Evolutionary conservation across 2,113 vertebrate genomes (phyloP).

Genomic region (Chloropsis cyanopogon): DNA sequence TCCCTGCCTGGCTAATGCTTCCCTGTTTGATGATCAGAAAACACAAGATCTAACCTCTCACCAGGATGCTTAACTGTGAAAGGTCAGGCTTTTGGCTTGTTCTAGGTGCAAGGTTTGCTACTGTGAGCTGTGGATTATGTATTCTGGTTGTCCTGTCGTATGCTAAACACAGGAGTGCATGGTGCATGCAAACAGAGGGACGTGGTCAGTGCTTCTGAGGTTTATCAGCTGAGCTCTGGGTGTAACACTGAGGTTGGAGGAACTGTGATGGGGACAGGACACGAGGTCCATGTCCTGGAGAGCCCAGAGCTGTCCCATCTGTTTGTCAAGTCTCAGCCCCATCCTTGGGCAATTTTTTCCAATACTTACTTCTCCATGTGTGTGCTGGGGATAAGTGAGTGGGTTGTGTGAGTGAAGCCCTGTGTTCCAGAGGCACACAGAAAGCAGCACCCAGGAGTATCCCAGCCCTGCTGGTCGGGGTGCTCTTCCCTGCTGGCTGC

Average conservation of each 20-base stretch:
- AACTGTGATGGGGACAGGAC: neutral
- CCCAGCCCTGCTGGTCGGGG: fast-evolving
- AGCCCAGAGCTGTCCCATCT: neutral
- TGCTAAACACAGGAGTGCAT: neutral
- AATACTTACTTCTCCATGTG: fast-evolving
- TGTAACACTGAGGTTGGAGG: neutral
- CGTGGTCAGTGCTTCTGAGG: fast-evolving
- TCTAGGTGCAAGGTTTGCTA: neutral
- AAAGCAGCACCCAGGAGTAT: neutral
- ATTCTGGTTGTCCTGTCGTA: neutral
- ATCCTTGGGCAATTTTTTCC: neutral
- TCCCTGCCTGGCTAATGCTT: conserved; percentile 41
- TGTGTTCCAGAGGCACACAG: neutral
- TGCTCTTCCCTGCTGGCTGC: neutral
- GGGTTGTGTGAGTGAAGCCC: neutral
- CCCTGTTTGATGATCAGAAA: conserved; percentile 53
- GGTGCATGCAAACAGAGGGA: neutral
- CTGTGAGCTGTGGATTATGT: neutral
- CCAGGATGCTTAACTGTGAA: neutral
- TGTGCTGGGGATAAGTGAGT: fast-evolving
- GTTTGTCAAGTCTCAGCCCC: neutral
- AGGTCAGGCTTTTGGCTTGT: conserved; percentile 21
- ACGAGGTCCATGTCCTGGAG: fast-evolving
- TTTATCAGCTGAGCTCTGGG: neutral
- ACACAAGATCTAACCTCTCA: conserved; percentile 25